Evolutionary conservation across 2,888 invertebrate species (phyloP).

Genomic region (Epiblema foenella): DNA sequence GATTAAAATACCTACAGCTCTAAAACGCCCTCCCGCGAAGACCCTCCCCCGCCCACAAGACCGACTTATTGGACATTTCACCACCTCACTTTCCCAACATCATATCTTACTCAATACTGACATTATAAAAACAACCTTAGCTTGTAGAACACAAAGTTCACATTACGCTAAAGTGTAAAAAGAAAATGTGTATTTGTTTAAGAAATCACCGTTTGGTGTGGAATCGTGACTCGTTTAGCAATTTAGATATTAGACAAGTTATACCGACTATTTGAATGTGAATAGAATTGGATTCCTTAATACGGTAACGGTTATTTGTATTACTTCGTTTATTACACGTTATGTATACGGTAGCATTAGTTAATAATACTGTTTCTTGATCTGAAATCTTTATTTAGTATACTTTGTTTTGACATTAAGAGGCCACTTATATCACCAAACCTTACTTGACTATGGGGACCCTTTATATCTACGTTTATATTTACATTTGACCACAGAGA

Average conservation of each 20-base stretch:
- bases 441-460: no score
- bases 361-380: no score
- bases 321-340: background rate
- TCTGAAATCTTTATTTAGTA: no score
- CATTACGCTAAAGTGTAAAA: background rate
- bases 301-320: background rate
- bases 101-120: background rate
- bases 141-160: background rate
- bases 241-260: constrained; percentile 62
- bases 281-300: constrained; percentile 33
- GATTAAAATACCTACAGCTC: constrained; percentile 18
- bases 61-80: constrained; percentile 76
- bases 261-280: constrained; percentile 25
- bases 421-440: no score
- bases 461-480: no score
- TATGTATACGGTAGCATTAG: no score
- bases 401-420: no score
- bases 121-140: background rate
- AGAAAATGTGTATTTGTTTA: background rate
- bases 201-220: background rate
- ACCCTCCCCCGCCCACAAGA: constrained; percentile 77
- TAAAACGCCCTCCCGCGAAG: constrained; percentile 12
- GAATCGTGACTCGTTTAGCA: constrained; percentile 74
- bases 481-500: no score
- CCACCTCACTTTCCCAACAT: background rate